phyloP scores from a whole-genome alignment of 1,140 invertebrate species.

The Macrosteles quadrilineatus region DNA sequence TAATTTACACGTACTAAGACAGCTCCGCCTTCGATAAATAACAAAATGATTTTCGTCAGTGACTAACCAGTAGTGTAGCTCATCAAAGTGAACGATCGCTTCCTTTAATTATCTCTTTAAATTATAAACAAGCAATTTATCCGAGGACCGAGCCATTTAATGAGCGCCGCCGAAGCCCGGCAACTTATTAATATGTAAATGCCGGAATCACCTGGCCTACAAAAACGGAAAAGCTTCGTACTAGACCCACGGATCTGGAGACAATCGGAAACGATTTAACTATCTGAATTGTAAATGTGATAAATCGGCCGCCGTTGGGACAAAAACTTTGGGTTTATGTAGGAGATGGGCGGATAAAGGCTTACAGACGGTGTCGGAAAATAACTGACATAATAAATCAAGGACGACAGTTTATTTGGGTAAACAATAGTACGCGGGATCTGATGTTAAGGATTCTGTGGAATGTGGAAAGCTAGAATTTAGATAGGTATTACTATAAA shows the following conservation, averaged over 20 bases:
- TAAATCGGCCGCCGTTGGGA: conserved; percentile 9
- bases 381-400: too few relatives aligned
- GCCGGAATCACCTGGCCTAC: neutral
- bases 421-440: too few relatives aligned
- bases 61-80: conserved; percentile 13
- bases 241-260: too few relatives aligned
- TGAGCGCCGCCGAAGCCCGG: neutral
- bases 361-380: too few relatives aligned
- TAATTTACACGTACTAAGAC: neutral
- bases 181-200: conserved; percentile 20
- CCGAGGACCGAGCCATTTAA: neutral
- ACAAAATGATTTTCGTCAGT: neutral
- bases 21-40: neutral
- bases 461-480: too few relatives aligned
- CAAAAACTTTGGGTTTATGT: conserved; percentile 5
- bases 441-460: too few relatives aligned
- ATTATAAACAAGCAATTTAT: conserved; percentile 20
- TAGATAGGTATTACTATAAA: too few relatives aligned
- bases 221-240: neutral
- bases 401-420: too few relatives aligned
- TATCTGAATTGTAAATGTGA: conserved; percentile 23
- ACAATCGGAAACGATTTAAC: neutral
- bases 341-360: too few relatives aligned
- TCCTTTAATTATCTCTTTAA: conserved; percentile 19
- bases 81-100: conserved; percentile 7